These are phyloP conservation scores for Turritopsis rubra DNA, from an alignment of 30 jellyfish, hydroid and myxozoan species.

Conservation along the genomic window DNA sequence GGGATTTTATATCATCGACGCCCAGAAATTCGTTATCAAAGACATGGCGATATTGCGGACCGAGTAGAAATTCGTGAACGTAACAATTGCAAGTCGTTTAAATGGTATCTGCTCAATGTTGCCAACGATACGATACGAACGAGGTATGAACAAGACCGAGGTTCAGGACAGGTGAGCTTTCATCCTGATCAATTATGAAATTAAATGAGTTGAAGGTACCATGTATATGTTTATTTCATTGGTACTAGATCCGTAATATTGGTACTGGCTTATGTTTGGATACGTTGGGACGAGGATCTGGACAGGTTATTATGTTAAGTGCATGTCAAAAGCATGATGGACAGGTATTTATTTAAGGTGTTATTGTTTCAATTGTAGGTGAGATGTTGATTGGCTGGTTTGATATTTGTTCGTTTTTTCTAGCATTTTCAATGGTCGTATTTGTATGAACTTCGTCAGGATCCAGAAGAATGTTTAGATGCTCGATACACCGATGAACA, in stretches of 20 bases:
- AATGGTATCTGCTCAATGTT: conserved; percentile 90
- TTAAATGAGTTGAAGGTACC: background rate
- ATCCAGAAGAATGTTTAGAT: conserved; percentile 90
- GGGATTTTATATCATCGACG: conserved; percentile 68
- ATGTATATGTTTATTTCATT: background rate
- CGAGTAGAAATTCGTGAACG: conserved; percentile 57
- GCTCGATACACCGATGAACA: conserved; percentile 81
- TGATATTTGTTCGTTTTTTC: background rate
- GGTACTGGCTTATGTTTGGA: conserved; percentile 64
- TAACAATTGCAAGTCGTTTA: conserved; percentile 71
- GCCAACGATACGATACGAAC: conserved; percentile 89
- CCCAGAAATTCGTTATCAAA: conserved; percentile 73
- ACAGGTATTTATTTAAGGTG: conserved; percentile 35
- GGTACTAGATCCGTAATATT: conserved; percentile 42
- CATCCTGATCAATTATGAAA: background rate
- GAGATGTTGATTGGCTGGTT: background rate
- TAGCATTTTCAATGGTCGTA: conserved; percentile 87
- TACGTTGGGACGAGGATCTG: conserved; percentile 70
- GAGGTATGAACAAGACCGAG: conserved; percentile 90
- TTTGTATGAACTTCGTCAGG: conserved; percentile 74
- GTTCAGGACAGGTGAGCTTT: conserved; percentile 78
- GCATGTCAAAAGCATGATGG: conserved; percentile 83
- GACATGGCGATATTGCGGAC: conserved; percentile 64
- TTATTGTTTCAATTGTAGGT: background rate
- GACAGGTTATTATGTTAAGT: conserved; percentile 54